A percentile compares a stretch with the other conserved stretches of the same genome.
Evolutionary conservation across 2,113 vertebrate species (phyloP).

Genomic region (Chionomys nivalis): DNA sequence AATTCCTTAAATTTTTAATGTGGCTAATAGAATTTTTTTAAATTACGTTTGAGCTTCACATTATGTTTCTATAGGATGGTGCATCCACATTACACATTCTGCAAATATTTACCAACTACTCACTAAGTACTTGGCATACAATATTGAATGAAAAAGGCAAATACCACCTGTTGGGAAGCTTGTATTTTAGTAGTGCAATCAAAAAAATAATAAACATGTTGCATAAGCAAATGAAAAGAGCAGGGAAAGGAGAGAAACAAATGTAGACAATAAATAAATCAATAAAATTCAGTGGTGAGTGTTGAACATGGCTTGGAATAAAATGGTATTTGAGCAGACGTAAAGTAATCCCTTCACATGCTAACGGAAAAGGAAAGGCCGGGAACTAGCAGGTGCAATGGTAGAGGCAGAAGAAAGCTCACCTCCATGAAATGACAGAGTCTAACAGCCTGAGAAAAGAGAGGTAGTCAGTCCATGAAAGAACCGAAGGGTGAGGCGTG

Average conservation of each 20-base stretch:
- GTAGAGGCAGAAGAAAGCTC: not conserved
- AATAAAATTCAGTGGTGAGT: not conserved
- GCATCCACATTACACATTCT: not conserved
- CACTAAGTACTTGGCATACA: not conserved
- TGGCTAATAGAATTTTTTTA: not conserved
- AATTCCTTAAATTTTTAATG: not conserved
- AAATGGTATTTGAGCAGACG: not conserved
- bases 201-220: not conserved
- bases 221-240: not conserved
- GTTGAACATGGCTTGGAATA: not conserved
- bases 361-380: not conserved
- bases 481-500: not conserved
- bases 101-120: conserved; percentile 3
- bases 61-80: not conserved
- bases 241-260: not conserved
- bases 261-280: not conserved
- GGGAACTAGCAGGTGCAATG: not conserved
- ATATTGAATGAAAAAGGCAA: not conserved
- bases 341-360: not conserved
- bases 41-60: not conserved
- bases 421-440: not conserved
- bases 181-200: not conserved
- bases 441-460: not conserved
- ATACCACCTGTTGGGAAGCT: not conserved
- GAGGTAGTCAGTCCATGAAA: no score